phyloP scores from a whole-genome alignment of 1,140 invertebrate species.

The Myzus persicae region DNA sequence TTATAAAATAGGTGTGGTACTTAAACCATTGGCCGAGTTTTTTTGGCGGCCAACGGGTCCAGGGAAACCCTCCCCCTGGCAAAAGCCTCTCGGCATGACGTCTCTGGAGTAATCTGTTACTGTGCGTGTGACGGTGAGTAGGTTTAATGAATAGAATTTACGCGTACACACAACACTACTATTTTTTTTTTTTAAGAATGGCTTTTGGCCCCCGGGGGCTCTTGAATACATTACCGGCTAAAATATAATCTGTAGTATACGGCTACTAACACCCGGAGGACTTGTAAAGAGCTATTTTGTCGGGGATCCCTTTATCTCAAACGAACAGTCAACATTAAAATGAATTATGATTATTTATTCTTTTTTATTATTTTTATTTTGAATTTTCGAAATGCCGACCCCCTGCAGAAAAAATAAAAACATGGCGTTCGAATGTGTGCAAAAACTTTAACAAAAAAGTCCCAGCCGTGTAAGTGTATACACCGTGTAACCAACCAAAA shows the following conservation, averaged over 20 bases:
- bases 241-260: slow-evolving; percentile 56
- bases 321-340: slow-evolving; percentile 57
- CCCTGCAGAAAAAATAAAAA: slow-evolving; percentile 50
- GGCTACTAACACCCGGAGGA: slow-evolving; percentile 54
- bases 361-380: slow-evolving; percentile 47
- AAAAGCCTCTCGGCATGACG: slow-evolving; percentile 55
- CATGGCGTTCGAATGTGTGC: slow-evolving; percentile 36
- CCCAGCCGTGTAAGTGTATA: background rate
- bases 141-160: slow-evolving; percentile 58
- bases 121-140: slow-evolving; percentile 57
- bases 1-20: slow-evolving; percentile 57
- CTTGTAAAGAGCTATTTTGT: slow-evolving; percentile 58
- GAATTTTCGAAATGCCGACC: slow-evolving; percentile 52
- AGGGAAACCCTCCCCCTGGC: slow-evolving; percentile 40
- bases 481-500: slow-evolving; percentile 2
- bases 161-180: slow-evolving; percentile 49
- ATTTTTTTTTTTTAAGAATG: slow-evolving; percentile 57
- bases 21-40: slow-evolving; percentile 54
- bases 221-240: slow-evolving; percentile 56
- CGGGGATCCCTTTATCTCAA: slow-evolving; percentile 57
- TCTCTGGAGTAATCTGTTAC: slow-evolving; percentile 58
- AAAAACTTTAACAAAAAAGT: slow-evolving; percentile 28
- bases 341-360: slow-evolving; percentile 54
- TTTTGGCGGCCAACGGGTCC: slow-evolving; percentile 46
- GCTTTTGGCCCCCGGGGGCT: slow-evolving; percentile 58